Evolutionary conservation across 2,797 vertebrate genomes (phyloP).

Genomic region (Coluber constrictor): DNA sequence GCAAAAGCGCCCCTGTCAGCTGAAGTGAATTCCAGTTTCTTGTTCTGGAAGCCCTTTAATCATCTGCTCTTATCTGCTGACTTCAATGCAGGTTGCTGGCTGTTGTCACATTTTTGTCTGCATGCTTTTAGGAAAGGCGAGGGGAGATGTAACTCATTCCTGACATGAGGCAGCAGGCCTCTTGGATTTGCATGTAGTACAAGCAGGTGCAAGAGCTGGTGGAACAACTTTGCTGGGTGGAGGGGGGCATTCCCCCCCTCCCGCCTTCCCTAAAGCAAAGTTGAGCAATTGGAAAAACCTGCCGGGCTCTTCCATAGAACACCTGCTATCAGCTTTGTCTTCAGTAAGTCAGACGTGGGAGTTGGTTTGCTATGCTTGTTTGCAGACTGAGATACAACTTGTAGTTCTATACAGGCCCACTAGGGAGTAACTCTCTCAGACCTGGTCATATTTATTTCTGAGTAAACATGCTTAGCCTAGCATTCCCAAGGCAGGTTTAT

Average conservation of each 20-base stretch:
- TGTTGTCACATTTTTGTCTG: background rate
- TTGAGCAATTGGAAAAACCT: conserved; percentile 3
- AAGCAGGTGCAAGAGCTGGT: conserved; percentile 37
- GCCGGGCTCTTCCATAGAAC: background rate
- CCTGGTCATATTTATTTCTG: background rate
- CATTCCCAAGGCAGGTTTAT: background rate
- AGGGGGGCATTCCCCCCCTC: background rate
- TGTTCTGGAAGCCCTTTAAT: background rate
- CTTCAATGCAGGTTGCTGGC: conserved; percentile 2
- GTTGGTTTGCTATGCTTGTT: background rate
- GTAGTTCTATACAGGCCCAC: background rate
- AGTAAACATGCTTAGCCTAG: background rate
- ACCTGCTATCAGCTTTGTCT: conserved; percentile 8
- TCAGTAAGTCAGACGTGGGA: background rate
- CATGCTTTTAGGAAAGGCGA: background rate
- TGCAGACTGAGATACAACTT: too few species aligned
- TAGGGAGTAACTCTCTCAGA: background rate
- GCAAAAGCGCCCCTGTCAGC: background rate
- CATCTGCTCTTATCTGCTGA: background rate
- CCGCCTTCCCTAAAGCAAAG: background rate
- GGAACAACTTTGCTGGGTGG: background rate
- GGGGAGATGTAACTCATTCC: conserved; percentile 26
- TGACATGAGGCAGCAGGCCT: conserved; percentile 38
- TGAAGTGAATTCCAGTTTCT: background rate
- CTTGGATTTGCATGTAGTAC: conserved; percentile 31